These are phyloP conservation scores for Echinometra lucunter DNA, from an alignment of 53 echinoderm and acorn worm genomes.

Conservation along the genomic window DNA sequence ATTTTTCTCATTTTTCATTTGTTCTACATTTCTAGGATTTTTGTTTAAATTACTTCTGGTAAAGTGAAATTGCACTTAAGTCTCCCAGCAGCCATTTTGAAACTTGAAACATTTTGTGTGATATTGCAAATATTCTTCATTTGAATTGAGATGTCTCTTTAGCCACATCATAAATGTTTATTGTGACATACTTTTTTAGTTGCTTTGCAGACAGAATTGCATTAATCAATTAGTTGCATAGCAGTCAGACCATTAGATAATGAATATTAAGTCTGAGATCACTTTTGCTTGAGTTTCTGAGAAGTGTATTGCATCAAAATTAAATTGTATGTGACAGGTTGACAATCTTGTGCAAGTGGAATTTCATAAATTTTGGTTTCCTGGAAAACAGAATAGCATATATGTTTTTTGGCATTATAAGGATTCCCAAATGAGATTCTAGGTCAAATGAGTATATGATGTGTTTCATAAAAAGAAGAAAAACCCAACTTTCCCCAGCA, in stretches of 20 bases:
- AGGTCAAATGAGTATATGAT: neutral
- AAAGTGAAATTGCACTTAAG: neutral
- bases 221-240: neutral
- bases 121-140: neutral
- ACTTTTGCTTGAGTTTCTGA: no score
- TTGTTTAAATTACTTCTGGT: neutral
- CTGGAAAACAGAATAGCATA: neutral
- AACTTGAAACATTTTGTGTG: neutral
- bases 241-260: neutral
- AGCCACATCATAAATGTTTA: neutral
- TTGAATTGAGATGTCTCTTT: neutral
- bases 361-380: neutral
- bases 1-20: neutral
- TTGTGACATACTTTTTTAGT: neutral
- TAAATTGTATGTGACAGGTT: no score
- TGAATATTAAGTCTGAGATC: neutral
- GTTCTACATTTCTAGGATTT: neutral
- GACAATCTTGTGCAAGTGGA: neutral
- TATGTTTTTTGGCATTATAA: neutral
- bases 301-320: no score
- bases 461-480: neutral
- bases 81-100: neutral
- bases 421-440: neutral
- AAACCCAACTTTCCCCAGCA: no score
- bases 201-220: neutral